Evolutionary conservation across 2,113 vertebrate species (phyloP).

Genomic region (Seriola aureovittata): DNA sequence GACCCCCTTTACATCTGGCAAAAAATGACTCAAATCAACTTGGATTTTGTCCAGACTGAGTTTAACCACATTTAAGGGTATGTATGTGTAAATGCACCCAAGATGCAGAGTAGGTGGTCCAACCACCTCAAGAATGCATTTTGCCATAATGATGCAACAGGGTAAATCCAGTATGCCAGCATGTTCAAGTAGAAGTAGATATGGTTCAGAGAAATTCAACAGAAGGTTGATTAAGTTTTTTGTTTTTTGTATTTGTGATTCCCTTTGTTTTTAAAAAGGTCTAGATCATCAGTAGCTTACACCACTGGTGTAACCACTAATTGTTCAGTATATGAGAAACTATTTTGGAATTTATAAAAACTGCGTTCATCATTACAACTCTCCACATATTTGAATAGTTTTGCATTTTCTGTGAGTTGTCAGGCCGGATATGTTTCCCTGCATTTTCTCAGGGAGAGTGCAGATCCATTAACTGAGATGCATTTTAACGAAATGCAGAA

Average conservation of each 20-base stretch:
- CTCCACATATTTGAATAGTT: slow-evolving; percentile 20
- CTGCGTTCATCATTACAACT: slow-evolving; percentile 11
- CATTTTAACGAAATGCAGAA: slow-evolving; percentile 54
- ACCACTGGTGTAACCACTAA: not conserved
- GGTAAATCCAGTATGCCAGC: slow-evolving; percentile 5
- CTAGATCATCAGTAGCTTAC: not conserved
- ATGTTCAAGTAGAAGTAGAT: slow-evolving; percentile 1
- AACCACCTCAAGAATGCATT: slow-evolving; percentile 19
- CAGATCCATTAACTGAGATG: slow-evolving; percentile 35
- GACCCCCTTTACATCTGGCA: slow-evolving; percentile 52
- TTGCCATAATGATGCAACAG: slow-evolving; percentile 6
- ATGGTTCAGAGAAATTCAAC: not conserved
- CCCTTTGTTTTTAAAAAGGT: not conserved
- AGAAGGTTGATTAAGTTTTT: not conserved
- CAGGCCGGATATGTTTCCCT: slow-evolving; percentile 16
- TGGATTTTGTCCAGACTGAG: slow-evolving; percentile 47
- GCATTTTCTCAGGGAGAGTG: slow-evolving; percentile 23
- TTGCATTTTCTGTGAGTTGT: not conserved
- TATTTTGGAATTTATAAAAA: slow-evolving; percentile 2
- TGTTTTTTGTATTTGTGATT: not conserved
- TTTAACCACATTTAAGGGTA: slow-evolving; percentile 38
- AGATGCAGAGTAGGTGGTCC: slow-evolving; percentile 27
- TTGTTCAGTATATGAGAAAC: not conserved
- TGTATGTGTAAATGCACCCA: slow-evolving; percentile 18
- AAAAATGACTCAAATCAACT: slow-evolving; percentile 55